Conservation (phyloP, 2,888 invertebrate genomes). For the Pyrrhosoma nymphula region DNA sequence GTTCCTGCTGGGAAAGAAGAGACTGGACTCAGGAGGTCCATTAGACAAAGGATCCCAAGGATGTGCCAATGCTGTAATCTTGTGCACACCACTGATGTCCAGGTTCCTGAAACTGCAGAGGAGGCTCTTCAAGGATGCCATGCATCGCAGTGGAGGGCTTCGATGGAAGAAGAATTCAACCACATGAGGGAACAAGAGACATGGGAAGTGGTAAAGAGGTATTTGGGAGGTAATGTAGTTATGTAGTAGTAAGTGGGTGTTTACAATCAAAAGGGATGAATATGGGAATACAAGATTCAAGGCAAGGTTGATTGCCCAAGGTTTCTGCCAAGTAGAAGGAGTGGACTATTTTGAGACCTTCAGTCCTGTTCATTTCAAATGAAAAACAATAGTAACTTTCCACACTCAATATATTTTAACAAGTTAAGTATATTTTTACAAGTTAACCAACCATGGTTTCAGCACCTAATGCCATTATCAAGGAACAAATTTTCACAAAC, state of each 20-base stretch:
- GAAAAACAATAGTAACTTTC: neutral
- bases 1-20: neutral
- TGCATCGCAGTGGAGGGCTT: too few species aligned
- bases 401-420: too few species aligned
- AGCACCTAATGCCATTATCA: too few species aligned
- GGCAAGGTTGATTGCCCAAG: too few species aligned
- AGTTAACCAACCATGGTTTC: too few species aligned
- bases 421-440: too few species aligned
- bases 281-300: constrained; percentile 6
- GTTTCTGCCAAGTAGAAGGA: constrained; percentile 49
- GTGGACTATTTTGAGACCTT: constrained; percentile 49
- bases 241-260: neutral
- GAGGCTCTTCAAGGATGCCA: too few species aligned
- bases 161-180: too few species aligned
- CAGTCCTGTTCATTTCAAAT: neutral
- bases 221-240: constrained; percentile 9
- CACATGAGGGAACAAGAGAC: too few species aligned
- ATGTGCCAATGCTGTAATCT: constrained; percentile 37
- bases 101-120: too few species aligned
- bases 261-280: constrained; percentile 24
- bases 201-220: constrained; percentile 52
- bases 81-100: too few species aligned
- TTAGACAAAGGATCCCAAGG: constrained; percentile 37
- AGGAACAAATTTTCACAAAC: too few species aligned
- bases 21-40: constrained; percentile 9